Conservation (phyloP, 1,140 invertebrate genomes). For the Scaptodrosophila lebanonensis region DNA sequence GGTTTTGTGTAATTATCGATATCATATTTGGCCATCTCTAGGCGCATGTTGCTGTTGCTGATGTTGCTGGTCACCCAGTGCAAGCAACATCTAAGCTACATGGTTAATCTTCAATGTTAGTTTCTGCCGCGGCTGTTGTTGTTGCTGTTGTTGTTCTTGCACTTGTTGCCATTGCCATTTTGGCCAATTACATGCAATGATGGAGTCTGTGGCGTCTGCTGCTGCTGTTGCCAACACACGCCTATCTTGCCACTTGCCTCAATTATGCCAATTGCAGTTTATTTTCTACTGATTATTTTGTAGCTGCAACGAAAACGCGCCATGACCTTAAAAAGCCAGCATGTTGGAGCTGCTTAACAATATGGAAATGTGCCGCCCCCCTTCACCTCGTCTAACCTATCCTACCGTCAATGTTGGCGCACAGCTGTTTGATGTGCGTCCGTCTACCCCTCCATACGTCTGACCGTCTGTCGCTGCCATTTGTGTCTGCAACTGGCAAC, state of each 20-base stretch:
- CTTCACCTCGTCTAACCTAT: background rate
- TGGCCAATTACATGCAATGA: no score
- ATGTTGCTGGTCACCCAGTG: no score
- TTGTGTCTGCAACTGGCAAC: constrained; percentile 18
- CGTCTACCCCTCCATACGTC: no score
- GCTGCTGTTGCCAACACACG: constrained; percentile 45
- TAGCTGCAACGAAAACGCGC: constrained; percentile 23
- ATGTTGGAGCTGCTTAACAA: no score
- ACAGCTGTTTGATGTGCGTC: constrained; percentile 61
- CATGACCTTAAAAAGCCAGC: constrained; percentile 74
- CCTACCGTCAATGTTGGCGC: constrained; percentile 6
- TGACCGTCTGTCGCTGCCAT: constrained; percentile 21
- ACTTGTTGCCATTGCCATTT: constrained; percentile 49
- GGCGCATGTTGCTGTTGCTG: no score
- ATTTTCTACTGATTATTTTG: no score
- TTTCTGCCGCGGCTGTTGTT: constrained; percentile 4
- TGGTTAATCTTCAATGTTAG: background rate
- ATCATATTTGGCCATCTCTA: no score
- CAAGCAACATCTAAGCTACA: background rate
- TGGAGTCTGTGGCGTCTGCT: no score
- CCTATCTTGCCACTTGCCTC: constrained; percentile 57
- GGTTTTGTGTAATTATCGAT: no score
- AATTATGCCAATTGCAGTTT: constrained; percentile 68
- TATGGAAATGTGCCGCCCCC: constrained; percentile 56
- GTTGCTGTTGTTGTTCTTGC: constrained; percentile 24